Conservation (phyloP, 2,797 vertebrate genomes). For the Cirrhinus molitorella region DNA sequence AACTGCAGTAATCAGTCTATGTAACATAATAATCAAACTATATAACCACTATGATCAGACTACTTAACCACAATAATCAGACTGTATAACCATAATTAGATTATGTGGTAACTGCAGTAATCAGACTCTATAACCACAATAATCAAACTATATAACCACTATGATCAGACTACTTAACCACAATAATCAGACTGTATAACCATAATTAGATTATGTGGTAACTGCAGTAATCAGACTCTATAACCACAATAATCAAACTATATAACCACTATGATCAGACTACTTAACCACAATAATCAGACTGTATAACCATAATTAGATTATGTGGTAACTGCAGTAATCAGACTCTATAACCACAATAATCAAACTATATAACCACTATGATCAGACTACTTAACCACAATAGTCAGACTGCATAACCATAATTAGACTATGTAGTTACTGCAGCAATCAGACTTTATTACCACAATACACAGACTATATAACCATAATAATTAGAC, state of each 20-base stretch:
- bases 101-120: no score
- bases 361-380: not conserved
- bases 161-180: no score
- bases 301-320: not conserved
- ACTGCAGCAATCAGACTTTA: not conserved
- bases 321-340: no score
- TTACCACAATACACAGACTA: no score
- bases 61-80: not conserved
- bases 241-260: not conserved
- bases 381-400: not conserved
- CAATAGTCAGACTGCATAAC: not conserved
- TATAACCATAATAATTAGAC: no score
- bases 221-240: not conserved
- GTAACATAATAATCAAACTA: no score
- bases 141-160: not conserved
- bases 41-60: not conserved
- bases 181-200: no score
- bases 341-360: not conserved
- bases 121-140: not conserved
- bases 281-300: not conserved
- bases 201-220: not conserved
- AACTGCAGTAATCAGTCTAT: no score
- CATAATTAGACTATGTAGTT: not conserved
- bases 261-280: no score
- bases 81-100: no score